A percentile compares a stretch with the other conserved stretches of the same genome.
phyloP scores from a whole-genome alignment of 2,888 invertebrate genomes.

The Strigamia crassipes region DNA sequence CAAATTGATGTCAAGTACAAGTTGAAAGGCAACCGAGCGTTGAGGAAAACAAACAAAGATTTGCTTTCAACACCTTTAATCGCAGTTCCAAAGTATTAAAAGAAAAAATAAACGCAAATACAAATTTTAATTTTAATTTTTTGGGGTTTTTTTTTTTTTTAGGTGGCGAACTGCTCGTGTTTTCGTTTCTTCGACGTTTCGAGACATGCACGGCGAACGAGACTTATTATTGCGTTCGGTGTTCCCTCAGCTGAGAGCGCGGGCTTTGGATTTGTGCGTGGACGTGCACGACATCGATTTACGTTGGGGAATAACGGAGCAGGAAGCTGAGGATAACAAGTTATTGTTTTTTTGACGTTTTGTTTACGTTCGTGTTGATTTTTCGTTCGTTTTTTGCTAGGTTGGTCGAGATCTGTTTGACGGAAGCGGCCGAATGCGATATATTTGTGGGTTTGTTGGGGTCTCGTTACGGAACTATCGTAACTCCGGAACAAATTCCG shows the following conservation, averaged over 20 bases:
- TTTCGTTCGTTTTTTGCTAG: slow-evolving; percentile 53
- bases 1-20: slow-evolving; percentile 60
- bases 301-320: slow-evolving; percentile 62
- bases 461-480: slow-evolving; percentile 59
- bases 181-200: slow-evolving; percentile 63
- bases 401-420: slow-evolving; percentile 59
- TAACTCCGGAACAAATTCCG: slow-evolving; percentile 55
- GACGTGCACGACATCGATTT: slow-evolving; percentile 60
- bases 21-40: slow-evolving; percentile 51
- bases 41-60: neutral
- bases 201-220: slow-evolving; percentile 63
- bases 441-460: slow-evolving; percentile 61
- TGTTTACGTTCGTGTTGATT: neutral
- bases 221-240: slow-evolving; percentile 60
- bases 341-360: slow-evolving; percentile 49
- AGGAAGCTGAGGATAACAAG: slow-evolving; percentile 56
- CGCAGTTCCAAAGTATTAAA: neutral
- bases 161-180: slow-evolving; percentile 60
- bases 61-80: neutral
- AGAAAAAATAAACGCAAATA: no score
- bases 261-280: slow-evolving; percentile 57
- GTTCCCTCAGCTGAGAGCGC: slow-evolving; percentile 60
- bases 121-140: neutral
- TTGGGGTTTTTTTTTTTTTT: slow-evolving; percentile 10
- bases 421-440: slow-evolving; percentile 59